Percentiles rank a stretch among this genome's conserved stretches.
phyloP scores from a whole-genome alignment of 2,113 vertebrate species.

The Neofelis nebulosa region DNA sequence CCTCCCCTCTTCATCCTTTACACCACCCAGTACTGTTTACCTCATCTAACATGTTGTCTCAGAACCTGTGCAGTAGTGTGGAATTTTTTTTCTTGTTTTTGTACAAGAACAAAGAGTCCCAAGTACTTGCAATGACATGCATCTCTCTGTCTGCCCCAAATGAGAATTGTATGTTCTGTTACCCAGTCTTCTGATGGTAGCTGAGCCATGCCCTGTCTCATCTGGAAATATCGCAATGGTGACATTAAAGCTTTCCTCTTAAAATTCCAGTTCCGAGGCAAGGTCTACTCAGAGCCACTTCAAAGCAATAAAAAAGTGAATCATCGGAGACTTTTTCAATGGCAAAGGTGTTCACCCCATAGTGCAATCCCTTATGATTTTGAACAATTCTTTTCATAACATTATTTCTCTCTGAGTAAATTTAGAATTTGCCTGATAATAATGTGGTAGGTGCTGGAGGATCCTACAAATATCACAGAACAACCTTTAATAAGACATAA shows the following conservation, averaged over 20 bases:
- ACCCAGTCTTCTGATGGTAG: neutral
- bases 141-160: neutral
- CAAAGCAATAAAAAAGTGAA: neutral
- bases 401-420: slow-evolving; percentile 76
- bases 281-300: neutral
- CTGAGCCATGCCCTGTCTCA: neutral
- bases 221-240: neutral
- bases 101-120: neutral
- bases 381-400: slow-evolving; percentile 68
- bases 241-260: slow-evolving; percentile 20
- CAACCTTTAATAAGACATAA: slow-evolving; percentile 83
- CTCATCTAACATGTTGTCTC: neutral
- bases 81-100: neutral
- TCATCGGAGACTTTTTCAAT: neutral
- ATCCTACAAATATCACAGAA: slow-evolving; percentile 81
- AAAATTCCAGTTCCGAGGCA: slow-evolving; percentile 20
- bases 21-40: neutral
- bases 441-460: slow-evolving; percentile 72
- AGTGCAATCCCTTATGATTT: slow-evolving; percentile 5
- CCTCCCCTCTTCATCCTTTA: neutral
- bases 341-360: neutral
- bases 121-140: neutral
- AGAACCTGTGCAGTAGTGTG: neutral
- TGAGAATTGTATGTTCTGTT: neutral
- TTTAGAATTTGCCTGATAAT: slow-evolving; percentile 77